A percentile compares a stretch with the other conserved stretches of the same genome.
Evolutionary conservation across 35 echinoderm and acorn worm genomes (phyloP).

Genomic region (Lytechinus pictus): DNA sequence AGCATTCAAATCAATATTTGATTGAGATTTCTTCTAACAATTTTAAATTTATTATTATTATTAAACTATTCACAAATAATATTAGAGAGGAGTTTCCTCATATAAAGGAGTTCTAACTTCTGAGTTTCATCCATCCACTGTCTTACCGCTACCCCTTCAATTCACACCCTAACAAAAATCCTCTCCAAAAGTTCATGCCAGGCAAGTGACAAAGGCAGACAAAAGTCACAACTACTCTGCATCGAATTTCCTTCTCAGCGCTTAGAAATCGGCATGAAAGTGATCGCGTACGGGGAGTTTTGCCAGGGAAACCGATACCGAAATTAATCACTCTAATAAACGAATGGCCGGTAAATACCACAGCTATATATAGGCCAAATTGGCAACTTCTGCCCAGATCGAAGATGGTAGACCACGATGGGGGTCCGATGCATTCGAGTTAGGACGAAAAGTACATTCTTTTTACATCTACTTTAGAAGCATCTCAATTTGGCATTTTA

Average conservation of each 20-base stretch:
- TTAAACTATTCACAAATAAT: no score
- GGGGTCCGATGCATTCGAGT: not conserved
- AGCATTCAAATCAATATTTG: no score
- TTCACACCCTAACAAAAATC: not conserved
- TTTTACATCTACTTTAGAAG: not conserved
- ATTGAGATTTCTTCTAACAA: no score
- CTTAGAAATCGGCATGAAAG: not conserved
- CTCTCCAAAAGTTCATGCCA: not conserved
- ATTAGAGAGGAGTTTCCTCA: not conserved
- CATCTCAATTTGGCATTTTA: not conserved
- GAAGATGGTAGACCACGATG: not conserved
- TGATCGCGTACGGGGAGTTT: not conserved
- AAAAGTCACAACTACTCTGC: not conserved
- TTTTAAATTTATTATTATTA: no score
- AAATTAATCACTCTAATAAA: slow-evolving; percentile 5
- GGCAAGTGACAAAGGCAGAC: not conserved
- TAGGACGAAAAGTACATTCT: not conserved
- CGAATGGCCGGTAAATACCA: slow-evolving; percentile 1
- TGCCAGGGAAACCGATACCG: not conserved
- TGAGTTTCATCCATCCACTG: not conserved
- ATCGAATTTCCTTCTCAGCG: not conserved
- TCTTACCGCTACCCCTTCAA: not conserved
- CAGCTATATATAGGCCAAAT: slow-evolving; percentile 3
- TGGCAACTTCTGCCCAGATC: not conserved
- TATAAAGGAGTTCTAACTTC: not conserved